A percentile compares a stretch with the other conserved stretches of the same genome.
Evolutionary conservation across 2,888 invertebrate species (phyloP).

Genomic region (Lydus trimaculatus): DNA sequence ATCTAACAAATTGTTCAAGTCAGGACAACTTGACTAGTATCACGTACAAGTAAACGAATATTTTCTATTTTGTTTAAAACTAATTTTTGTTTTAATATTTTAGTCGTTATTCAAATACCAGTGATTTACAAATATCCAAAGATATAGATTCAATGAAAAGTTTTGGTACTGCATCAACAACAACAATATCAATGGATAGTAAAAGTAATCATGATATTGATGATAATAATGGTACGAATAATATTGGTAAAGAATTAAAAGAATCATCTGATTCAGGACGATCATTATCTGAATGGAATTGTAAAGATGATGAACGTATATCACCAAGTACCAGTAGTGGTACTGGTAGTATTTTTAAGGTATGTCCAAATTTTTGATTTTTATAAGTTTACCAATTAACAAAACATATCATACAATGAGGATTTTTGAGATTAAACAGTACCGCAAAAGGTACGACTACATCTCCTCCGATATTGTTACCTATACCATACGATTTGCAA

Average conservation of each 20-base stretch:
- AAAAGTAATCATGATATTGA: conserved; percentile 29
- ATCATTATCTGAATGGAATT: conserved; percentile 46
- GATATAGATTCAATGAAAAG: conserved; percentile 46
- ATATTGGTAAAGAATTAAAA: neutral
- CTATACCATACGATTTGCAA: no score
- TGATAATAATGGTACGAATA: conserved; percentile 21
- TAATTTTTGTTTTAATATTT: conserved; percentile 15
- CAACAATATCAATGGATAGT: conserved; percentile 40
- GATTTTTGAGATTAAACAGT: no score
- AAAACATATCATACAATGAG: no score
- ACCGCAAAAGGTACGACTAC: no score
- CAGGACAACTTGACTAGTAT: neutral
- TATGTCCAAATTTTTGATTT: conserved; percentile 29
- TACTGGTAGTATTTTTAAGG: conserved; percentile 52
- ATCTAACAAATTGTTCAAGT: neutral
- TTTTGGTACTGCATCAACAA: conserved; percentile 42
- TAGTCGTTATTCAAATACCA: conserved; percentile 54
- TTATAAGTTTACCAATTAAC: no score
- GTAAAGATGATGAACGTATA: conserved; percentile 52
- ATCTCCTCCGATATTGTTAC: no score
- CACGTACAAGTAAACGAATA: conserved; percentile 13
- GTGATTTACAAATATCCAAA: conserved; percentile 52
- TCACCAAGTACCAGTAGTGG: conserved; percentile 55
- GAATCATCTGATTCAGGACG: conserved; percentile 8
- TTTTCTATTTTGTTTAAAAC: neutral